phyloP scores from a whole-genome alignment of 2,113 vertebrate species.

The Notiomystis cincta region DNA sequence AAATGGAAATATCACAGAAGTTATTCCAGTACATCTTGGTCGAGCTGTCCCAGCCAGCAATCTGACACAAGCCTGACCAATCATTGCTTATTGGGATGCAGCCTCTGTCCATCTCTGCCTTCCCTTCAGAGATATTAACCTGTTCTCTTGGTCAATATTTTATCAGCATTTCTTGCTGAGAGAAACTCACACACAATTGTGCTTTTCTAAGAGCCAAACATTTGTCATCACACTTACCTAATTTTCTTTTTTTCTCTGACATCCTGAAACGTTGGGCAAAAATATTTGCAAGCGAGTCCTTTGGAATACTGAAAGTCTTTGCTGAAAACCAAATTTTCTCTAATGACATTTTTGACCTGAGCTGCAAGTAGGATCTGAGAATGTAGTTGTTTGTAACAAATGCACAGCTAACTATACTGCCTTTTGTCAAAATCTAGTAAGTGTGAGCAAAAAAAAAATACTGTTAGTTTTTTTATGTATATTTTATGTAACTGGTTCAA shows the following conservation, averaged over 20 bases:
- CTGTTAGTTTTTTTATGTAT: not conserved
- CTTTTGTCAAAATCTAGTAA: not conserved
- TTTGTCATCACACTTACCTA: not conserved
- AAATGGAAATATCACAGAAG: not conserved
- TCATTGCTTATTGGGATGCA: not conserved
- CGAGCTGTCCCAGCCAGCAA: not conserved
- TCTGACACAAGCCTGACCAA: not conserved
- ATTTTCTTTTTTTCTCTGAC: not conserved
- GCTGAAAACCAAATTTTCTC: not conserved
- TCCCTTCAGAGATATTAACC: not conserved
- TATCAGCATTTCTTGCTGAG: not conserved
- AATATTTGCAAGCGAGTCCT: not conserved
- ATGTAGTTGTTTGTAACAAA: not conserved
- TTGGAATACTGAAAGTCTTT: not conserved
- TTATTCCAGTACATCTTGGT: not conserved
- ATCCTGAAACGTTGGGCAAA: not conserved
- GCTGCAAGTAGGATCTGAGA: not conserved
- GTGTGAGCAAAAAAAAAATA: not conserved
- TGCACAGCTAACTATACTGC: not conserved
- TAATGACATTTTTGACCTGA: not conserved
- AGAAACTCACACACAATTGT: not conserved
- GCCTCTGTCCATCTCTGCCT: not conserved
- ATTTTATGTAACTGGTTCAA: not conserved
- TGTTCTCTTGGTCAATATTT: not conserved
- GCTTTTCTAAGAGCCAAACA: not conserved